phyloP scores from a whole-genome alignment of 2,113 vertebrate genomes.

The Meles meles region DNA sequence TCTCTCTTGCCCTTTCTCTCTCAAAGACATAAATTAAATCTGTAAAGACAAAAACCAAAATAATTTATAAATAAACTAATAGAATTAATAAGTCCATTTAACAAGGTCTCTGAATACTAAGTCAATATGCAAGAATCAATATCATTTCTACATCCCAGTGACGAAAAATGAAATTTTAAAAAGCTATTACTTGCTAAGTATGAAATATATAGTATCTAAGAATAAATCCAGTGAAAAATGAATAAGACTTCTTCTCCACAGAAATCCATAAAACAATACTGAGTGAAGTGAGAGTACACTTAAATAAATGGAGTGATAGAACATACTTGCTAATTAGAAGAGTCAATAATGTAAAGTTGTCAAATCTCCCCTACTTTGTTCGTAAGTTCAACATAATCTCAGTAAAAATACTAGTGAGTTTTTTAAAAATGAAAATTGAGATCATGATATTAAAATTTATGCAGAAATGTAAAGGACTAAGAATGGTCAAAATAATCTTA shows the following conservation, averaged over 20 bases:
- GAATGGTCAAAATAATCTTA: neutral
- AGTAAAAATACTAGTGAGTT: neutral
- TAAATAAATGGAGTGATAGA: neutral
- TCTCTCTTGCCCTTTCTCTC: neutral
- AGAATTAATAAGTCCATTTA: slow-evolving; percentile 1
- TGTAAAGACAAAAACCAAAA: neutral
- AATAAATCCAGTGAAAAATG: neutral
- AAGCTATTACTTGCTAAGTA: neutral
- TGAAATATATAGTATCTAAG: neutral
- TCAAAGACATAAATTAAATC: neutral
- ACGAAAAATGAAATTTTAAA: neutral
- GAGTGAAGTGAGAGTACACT: neutral
- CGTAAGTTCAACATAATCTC: neutral
- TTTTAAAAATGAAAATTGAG: neutral
- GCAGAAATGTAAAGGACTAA: neutral
- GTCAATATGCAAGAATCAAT: neutral
- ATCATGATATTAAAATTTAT: neutral
- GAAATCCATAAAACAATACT: neutral
- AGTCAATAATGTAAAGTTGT: neutral
- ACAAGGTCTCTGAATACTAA: neutral
- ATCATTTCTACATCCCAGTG: neutral
- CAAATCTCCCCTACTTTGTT: neutral
- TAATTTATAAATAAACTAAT: neutral
- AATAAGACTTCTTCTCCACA: neutral
- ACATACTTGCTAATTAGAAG: neutral